A percentile compares a stretch with the other conserved stretches of the same genome.
Conservation (phyloP, 2,797 vertebrate species). For the Crenichthys baileyi region DNA sequence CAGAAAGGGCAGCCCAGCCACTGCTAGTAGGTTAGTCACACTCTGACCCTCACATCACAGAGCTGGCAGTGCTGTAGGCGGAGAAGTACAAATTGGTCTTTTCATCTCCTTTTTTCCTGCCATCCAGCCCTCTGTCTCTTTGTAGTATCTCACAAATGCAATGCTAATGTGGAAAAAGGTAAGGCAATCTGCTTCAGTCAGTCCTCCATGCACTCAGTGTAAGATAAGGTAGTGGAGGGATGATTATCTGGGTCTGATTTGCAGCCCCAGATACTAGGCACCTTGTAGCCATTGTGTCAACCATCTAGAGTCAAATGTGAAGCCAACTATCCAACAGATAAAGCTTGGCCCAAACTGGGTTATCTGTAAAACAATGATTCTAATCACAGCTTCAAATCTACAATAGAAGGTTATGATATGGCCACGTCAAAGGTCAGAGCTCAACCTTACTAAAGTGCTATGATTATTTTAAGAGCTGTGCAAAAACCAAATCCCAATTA, state of each 20-base stretch:
- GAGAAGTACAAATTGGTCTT: constrained; percentile 67
- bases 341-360: neutral
- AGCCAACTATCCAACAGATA: neutral
- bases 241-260: neutral
- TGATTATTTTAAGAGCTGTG: neutral
- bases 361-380: neutral
- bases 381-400: neutral
- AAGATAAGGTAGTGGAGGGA: neutral
- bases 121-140: constrained; percentile 6
- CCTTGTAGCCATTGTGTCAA: neutral
- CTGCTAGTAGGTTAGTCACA: constrained; percentile 69
- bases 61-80: constrained; percentile 61
- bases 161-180: neutral
- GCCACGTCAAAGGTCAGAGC: neutral
- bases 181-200: neutral
- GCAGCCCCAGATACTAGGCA: too few species aligned
- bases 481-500: neutral
- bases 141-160: constrained; percentile 1
- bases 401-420: neutral
- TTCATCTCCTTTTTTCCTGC: constrained; percentile 30
- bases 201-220: neutral
- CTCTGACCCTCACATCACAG: constrained; percentile 69
- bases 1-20: constrained; percentile 84
- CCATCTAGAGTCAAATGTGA: neutral
- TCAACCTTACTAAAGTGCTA: neutral